Evolutionary conservation across 2,797 vertebrate species (phyloP), one percentile per base, ranked within the genome.

Genomic region (Acanthiza pusilla): DNA sequence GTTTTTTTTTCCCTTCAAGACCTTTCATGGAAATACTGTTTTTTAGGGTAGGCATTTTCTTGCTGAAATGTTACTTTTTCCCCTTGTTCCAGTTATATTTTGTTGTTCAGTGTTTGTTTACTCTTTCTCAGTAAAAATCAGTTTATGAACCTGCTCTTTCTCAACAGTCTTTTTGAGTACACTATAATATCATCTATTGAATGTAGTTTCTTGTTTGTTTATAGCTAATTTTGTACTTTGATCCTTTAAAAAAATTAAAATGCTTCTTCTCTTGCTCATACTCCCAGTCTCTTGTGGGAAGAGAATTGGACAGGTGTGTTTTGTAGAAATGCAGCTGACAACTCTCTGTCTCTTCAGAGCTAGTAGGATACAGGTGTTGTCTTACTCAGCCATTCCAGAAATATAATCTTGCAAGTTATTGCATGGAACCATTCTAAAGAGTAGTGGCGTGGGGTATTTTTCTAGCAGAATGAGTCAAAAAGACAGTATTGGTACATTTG

Each of bases 1-100:
- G 7, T 0, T 26, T n/a, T 25, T 34, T 67, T 26, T 16, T 1
- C 16, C 3, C 9, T 85, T 32, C 21, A 34, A 14, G 30, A 40
- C 3, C 7, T 29, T 42, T 80, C 29, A 15, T 61, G 32, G 16
- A 92, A 68, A 26, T 29, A 16, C 2, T 58, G 1, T 38, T 5
- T 50, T 50, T 80, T 68, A 77, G 12, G 7, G 2, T 34, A 42
- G 23, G 9, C 4, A 34, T 80, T 90, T 87, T 74, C 16, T 77
- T 51, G 13, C 5, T 58, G 42, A 67, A 71, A 71, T 42, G 6
- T 54, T 79, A 12, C 3, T n/a, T 38, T 71, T 67, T 51, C 23
- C 6, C 16, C 16, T 54, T 53, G 10, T 17, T 43, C 3, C 11
- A 34, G 8, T 81, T 26, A 10, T 13, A 12, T 89, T 76, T 75